A percentile compares a stretch with the other conserved stretches of the same genome.
Evolutionary conservation across 2,113 vertebrate genomes (phyloP).

Genomic region (Gila orcuttii): DNA sequence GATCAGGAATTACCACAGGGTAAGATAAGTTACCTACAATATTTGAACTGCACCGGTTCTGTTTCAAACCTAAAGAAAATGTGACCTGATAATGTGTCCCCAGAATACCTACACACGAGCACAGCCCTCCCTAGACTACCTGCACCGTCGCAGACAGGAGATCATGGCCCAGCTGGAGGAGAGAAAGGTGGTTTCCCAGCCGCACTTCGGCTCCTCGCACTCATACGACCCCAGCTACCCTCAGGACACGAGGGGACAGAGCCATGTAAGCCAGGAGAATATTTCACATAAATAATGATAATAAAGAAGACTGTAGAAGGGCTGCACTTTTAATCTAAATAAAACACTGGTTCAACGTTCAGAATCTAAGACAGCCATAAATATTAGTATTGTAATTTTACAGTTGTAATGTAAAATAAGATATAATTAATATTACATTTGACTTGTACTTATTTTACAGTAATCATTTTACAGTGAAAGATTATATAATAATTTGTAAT

Average conservation of each 20-base stretch:
- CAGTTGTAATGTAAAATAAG: too few species aligned
- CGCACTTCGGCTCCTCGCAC: conserved; percentile 91
- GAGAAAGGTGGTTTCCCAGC: conserved; percentile 93
- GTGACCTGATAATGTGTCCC: conserved; percentile 21
- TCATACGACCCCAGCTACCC: conserved; percentile 83
- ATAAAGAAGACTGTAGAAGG: neutral
- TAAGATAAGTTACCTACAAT: conserved; percentile 64
- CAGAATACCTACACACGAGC: conserved; percentile 74
- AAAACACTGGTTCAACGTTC: neutral
- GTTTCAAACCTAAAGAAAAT: neutral
- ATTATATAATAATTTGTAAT: neutral
- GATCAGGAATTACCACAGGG: conserved; percentile 86
- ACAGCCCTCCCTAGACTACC: conserved; percentile 89
- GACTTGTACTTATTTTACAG: neutral
- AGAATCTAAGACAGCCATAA: neutral
- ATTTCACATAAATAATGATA: neutral
- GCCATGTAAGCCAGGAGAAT: conserved; percentile 43
- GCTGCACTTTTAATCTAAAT: neutral
- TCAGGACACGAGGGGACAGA: conserved; percentile 79
- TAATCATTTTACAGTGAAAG: neutral
- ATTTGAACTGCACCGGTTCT: neutral
- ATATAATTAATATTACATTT: neutral
- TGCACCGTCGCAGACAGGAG: conserved; percentile 92
- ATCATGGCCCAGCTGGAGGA: conserved; percentile 96
- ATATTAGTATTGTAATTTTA: neutral